Evolutionary conservation across 2,113 vertebrate species (phyloP), one percentile per base, ranked within the genome.

Genomic region (Colius striatus): DNA sequence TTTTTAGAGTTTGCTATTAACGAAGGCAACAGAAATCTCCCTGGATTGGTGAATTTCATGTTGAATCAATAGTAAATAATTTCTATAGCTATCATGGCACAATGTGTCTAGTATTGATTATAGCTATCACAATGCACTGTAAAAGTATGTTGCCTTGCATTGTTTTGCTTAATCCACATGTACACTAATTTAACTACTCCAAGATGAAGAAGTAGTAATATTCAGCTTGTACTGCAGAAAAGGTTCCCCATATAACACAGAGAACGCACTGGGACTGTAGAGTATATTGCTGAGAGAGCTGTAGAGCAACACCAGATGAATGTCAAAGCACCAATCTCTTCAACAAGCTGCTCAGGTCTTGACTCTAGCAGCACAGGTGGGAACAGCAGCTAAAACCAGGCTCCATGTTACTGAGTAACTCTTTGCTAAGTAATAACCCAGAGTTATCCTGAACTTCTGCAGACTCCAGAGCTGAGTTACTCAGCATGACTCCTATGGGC

Each of bases 291-390:
- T 23, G 21, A 58, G n/a, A 74, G 30, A 17, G 11, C 26, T 71
- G 25, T 34, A 53, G 34, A 36, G 22, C 26, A 32, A 10, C 3
- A 5, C 10, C n/a, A 47, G 9, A 36, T 32, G 58, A 60, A 47
- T 45, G 34, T 16, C 11, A 66, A 66, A 67, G 38, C 38, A 50
- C 41, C 2, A 0, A 3, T 5, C 18, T 50, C 61, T 47, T 63
- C 0, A 0, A 14, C n/a, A 27, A 38, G 27, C 27, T 48, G 10
- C 68, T 75, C 67, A 41, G 27, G 32, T 13, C 26, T 26, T 21
- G 16, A 11, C n/a, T 76, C 45, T 61, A 22, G 16, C 22, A 55
- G 34, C 30, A 55, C 30, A 55, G 47, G 11, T 50, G 23, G 43
- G 25, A 41, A 41, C 27, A 74, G 23, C 32, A 58, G 58, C 26